A percentile compares a stretch with the other conserved stretches of the same genome.
Conservation (phyloP, 2,113 vertebrate genomes). For the Lipotes vexillifer region DNA sequence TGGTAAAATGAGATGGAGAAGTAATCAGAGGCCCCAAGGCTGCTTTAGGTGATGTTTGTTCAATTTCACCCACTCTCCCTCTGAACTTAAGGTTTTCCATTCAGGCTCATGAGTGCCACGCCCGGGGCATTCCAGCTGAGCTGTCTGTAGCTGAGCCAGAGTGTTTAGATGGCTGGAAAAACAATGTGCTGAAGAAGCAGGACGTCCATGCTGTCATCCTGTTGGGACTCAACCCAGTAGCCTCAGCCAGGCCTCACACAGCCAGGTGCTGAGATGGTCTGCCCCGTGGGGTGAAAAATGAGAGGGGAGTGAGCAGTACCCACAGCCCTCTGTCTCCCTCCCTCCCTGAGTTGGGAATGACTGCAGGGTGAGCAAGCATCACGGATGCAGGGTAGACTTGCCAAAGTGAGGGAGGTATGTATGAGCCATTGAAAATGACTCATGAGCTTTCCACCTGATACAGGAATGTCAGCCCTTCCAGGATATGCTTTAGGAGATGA, state of each 20-base stretch:
- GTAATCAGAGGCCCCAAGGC: not conserved
- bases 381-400: not conserved
- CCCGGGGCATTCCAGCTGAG: constrained; percentile 51
- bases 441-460: constrained; percentile 5
- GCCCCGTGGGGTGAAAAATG: not conserved
- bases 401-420: not conserved
- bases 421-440: constrained; percentile 20
- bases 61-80: not conserved
- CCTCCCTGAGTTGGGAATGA: not conserved
- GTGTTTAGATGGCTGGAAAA: constrained; percentile 14
- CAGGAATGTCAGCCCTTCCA: not conserved
- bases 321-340: no score
- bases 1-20: not conserved
- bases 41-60: not conserved
- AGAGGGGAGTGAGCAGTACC: not conserved
- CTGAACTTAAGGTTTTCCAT: constrained; percentile 51
- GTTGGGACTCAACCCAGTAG: not conserved
- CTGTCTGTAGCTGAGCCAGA: constrained; percentile 53
- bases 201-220: constrained; percentile 3
- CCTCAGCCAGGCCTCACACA: not conserved
- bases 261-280: not conserved
- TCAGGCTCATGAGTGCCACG: constrained; percentile 5
- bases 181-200: constrained; percentile 63
- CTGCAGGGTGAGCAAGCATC: constrained; percentile 32
- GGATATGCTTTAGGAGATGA: not conserved